Conservation (phyloP, 2,888 invertebrate genomes). For the Agrotis ipsilon region DNA sequence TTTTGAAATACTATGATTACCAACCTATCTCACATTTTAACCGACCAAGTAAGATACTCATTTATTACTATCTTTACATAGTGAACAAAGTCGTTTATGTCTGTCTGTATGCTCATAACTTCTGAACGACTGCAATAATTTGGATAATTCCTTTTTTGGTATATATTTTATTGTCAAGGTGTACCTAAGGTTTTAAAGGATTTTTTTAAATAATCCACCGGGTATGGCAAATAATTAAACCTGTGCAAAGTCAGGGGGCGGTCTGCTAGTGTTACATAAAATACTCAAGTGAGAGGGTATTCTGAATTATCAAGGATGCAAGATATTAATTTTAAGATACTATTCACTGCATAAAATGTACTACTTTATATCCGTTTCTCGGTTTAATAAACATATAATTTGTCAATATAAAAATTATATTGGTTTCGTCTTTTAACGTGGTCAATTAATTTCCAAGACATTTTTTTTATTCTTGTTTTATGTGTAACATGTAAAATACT, state of each 20-base stretch:
- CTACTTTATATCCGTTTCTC: slow-evolving; percentile 26
- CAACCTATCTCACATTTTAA: slow-evolving; percentile 48
- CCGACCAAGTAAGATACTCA: slow-evolving; percentile 27
- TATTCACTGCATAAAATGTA: slow-evolving; percentile 40
- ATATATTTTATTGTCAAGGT: no score
- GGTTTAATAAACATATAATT: slow-evolving; percentile 46
- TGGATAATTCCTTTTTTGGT: no score
- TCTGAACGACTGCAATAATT: no score
- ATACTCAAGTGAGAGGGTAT: slow-evolving; percentile 55
- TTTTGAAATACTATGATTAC: slow-evolving; percentile 51
- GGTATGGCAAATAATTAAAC: no score
- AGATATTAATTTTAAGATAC: slow-evolving; percentile 54
- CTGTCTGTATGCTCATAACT: no score
- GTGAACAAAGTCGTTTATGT: no score
- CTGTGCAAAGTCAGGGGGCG: no score
- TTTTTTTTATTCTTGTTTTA: slow-evolving; percentile 23
- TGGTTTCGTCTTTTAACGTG: slow-evolving; percentile 31
- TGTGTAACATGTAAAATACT: background rate
- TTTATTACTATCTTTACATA: slow-evolving; percentile 13
- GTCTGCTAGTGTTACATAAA: slow-evolving; percentile 36
- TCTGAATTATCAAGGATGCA: slow-evolving; percentile 52
- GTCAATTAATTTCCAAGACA: slow-evolving; percentile 23
- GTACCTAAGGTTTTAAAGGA: no score
- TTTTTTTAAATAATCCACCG: no score
- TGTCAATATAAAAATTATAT: slow-evolving; percentile 51